Evolutionary conservation across 2,113 vertebrate genomes (phyloP), one percentile per base, ranked within the genome.

Genomic region (Rhagologus leucostigma): DNA sequence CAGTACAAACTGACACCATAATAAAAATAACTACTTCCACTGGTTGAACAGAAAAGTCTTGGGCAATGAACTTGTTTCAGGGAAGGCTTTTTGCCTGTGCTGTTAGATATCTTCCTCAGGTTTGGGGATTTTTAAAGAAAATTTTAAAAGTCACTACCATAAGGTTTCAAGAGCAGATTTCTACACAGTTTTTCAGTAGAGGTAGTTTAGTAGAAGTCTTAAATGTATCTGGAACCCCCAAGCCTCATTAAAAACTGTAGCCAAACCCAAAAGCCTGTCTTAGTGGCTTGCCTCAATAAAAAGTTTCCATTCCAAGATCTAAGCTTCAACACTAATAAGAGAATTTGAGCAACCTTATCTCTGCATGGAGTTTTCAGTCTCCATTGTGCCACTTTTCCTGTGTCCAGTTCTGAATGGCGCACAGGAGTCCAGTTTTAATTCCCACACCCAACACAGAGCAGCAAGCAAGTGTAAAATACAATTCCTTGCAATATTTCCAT

Each of bases 71-170:
- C 9, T 67, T 33, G 27, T 14, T 74, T 60, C 37, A 65, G 59
- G 27, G 42, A 39, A 55, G 6, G 13, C 4, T 53, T 69, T 68
- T 44, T 27, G 2, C 5, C 37, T 26, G 1, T 16, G 13, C 19
- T 6, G 4, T 3, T 6, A 16, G 6, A 7, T 3, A 0, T 12
- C 11, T 23, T 60, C 10, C 10, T 44, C 26, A 19, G 9, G 11
- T 10, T 12, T 53, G 17, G 4, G 0, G 0, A 32, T 19, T 55
- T 67, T 35, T 0, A 16, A 47, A 74, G 16, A 30, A 41, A 42
- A 7, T 21, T 77, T 87, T 4, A 42, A 35, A 50, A 70, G 35
- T 33, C 33, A 50, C 16, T 70, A 20, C 30, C 10, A 6, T 53
- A 37, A 63, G 1, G 1, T 41, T 56, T 80, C 32, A 80, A 68